phyloP scores from a whole-genome alignment of 2,888 invertebrate genomes.

The Fabriciana adippe region DNA sequence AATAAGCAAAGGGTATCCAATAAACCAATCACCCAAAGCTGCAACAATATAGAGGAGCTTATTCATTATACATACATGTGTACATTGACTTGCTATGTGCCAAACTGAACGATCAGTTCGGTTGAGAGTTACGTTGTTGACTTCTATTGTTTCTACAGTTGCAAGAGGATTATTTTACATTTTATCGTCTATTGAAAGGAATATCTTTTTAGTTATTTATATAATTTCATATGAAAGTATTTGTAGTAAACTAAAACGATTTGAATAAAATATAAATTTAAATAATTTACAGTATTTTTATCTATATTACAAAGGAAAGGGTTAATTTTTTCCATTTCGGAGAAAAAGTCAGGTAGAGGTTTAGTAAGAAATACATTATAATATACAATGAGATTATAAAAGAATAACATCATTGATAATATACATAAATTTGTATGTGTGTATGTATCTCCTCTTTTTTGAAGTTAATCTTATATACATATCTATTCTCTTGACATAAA shows the following conservation, averaged over 20 bases:
- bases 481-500: background rate
- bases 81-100: background rate
- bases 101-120: constrained; percentile 4
- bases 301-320: no score
- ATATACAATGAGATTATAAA: no score
- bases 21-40: constrained; percentile 25
- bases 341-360: no score
- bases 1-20: constrained; percentile 1
- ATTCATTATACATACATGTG: constrained; percentile 6
- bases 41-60: constrained; percentile 8
- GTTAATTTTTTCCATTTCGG: no score
- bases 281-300: no score
- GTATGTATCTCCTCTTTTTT: no score
- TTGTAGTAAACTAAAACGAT: background rate
- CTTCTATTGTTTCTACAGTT: background rate
- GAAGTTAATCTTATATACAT: no score
- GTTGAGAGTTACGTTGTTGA: background rate
- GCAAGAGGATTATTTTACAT: constrained; percentile 6
- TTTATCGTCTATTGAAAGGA: background rate
- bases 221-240: background rate
- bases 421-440: no score
- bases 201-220: background rate
- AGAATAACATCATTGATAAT: no score
- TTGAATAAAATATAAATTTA: no score
- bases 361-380: no score